These are phyloP conservation scores for Criorhina ranunculi DNA, from an alignment of 2,888 invertebrate genomes.

Conservation along the genomic window DNA sequence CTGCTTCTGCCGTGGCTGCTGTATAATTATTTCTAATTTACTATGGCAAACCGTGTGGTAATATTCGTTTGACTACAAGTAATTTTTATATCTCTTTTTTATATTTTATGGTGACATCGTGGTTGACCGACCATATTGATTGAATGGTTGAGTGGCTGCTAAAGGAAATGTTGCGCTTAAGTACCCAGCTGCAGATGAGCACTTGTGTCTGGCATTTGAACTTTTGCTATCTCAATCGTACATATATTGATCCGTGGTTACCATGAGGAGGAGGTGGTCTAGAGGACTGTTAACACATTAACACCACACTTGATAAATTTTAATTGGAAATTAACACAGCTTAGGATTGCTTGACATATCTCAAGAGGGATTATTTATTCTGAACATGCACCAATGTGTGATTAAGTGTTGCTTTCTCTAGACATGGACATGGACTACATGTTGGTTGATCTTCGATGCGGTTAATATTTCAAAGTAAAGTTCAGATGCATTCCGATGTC, in stretches of 20 bases:
- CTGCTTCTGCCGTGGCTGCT: slow-evolving; percentile 30
- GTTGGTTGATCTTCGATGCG: background rate
- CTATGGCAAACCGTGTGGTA: slow-evolving; percentile 40
- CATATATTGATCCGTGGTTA: slow-evolving; percentile 27
- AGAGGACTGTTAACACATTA: slow-evolving; percentile 27
- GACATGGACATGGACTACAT: background rate
- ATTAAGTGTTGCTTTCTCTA: slow-evolving; percentile 29
- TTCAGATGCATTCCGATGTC: slow-evolving; percentile 66
- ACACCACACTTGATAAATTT: slow-evolving; percentile 50
- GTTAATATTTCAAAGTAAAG: slow-evolving; percentile 26
- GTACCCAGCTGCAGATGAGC: slow-evolving; percentile 33
- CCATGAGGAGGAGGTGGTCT: slow-evolving; percentile 5
- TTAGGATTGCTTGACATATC: slow-evolving; percentile 16
- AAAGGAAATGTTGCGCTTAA: slow-evolving; percentile 33
- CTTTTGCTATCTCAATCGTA: slow-evolving; percentile 50
- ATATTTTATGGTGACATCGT: slow-evolving; percentile 23
- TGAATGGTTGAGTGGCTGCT: slow-evolving; percentile 34
- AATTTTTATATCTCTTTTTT: background rate
- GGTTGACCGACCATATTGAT: slow-evolving; percentile 32
- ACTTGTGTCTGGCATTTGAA: slow-evolving; percentile 58
- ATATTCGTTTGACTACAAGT: slow-evolving; percentile 19
- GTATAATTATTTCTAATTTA: slow-evolving; percentile 63
- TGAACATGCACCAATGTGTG: slow-evolving; percentile 1
- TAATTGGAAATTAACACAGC: slow-evolving; percentile 61
- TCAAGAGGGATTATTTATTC: slow-evolving; percentile 29